Evolutionary conservation across 2,113 vertebrate species (phyloP).

Genomic region (Mugil cephalus): DNA sequence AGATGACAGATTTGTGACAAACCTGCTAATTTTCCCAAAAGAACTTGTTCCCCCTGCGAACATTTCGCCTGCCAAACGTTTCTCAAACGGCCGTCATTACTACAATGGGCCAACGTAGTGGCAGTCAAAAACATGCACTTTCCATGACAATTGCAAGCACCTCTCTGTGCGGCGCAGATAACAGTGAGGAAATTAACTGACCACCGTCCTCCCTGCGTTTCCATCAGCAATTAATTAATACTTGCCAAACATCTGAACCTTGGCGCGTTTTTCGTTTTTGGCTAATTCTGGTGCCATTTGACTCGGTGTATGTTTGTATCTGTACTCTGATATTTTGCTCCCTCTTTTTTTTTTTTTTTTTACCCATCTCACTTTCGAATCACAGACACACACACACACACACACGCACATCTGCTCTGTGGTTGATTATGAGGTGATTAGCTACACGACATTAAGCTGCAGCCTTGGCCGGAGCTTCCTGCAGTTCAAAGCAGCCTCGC

Average conservation of each 20-base stretch:
- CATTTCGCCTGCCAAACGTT: constrained; percentile 30
- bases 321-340: neutral
- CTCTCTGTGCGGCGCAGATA: constrained; percentile 48
- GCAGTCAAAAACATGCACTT: constrained; percentile 41
- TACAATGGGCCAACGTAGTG: neutral
- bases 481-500: constrained; percentile 50
- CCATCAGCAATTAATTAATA: constrained; percentile 65
- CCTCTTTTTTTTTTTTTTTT: too few species aligned
- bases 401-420: neutral
- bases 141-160: constrained; percentile 47
- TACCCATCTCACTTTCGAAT: neutral
- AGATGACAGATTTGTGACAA: constrained; percentile 37
- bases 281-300: constrained; percentile 60
- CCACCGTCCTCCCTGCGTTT: constrained; percentile 40
- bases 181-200: constrained; percentile 46
- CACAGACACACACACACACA: too few species aligned
- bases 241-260: constrained; percentile 67
- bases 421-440: constrained; percentile 55
- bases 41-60: constrained; percentile 6
- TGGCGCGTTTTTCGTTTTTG: constrained; percentile 49
- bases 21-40: constrained; percentile 54
- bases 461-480: constrained; percentile 17
- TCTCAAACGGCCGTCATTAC: constrained; percentile 13
- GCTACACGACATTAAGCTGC: constrained; percentile 42
- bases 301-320: constrained; percentile 49